Evolutionary conservation across 1,140 invertebrate genomes (phyloP).

Genomic region (Microplitis demolitor): DNA sequence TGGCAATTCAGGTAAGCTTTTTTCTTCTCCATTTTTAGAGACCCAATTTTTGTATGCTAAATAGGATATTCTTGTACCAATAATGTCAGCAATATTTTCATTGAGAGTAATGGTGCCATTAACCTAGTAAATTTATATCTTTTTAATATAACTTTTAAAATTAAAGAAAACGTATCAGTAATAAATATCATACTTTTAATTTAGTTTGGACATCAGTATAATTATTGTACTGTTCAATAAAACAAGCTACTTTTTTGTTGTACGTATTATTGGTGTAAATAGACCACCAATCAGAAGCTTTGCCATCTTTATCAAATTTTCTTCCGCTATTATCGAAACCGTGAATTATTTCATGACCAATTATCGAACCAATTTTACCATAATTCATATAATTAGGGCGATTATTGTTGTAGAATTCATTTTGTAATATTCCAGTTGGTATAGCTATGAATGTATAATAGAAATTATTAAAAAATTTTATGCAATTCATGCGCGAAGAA

Average conservation of each 20-base stretch:
- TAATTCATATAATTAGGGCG: constrained; percentile 77
- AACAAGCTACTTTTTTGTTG: constrained; percentile 67
- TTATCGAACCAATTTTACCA: constrained; percentile 62
- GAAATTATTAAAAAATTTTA: too few relatives aligned
- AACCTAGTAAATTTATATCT: constrained; percentile 44
- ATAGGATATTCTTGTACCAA: constrained; percentile 70
- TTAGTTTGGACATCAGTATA: constrained; percentile 61
- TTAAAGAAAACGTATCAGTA: neutral
- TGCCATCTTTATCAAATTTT: constrained; percentile 71
- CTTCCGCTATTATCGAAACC: constrained; percentile 67
- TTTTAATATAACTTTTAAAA: neutral
- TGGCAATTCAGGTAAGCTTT: constrained; percentile 56
- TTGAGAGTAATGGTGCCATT: constrained; percentile 69
- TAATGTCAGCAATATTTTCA: constrained; percentile 74
- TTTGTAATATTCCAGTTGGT: constrained; percentile 74
- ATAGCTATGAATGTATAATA: neutral
- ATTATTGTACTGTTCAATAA: constrained; percentile 73
- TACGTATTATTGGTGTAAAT: constrained; percentile 65
- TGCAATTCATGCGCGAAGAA: too few relatives aligned
- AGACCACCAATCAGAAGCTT: constrained; percentile 72
- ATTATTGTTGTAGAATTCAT: constrained; percentile 71
- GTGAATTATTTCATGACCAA: neutral
- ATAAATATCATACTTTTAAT: constrained; percentile 57
- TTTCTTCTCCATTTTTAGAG: constrained; percentile 46
- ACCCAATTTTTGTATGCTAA: constrained; percentile 62